Conservation (phyloP, 2,888 invertebrate species). For the Sinelater perroti region DNA sequence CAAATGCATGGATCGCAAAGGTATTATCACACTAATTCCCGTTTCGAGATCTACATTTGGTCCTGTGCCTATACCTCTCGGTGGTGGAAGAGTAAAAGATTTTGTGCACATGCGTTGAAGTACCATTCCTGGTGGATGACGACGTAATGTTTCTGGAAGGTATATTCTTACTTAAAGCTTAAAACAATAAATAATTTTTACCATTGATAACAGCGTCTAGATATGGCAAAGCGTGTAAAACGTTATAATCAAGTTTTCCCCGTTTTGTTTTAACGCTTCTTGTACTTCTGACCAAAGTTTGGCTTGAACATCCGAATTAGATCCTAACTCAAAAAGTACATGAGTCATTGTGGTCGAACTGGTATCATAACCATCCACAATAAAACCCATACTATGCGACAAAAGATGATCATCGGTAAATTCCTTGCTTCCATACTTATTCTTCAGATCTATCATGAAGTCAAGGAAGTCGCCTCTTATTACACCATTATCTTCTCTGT, state of each 20-base stretch:
- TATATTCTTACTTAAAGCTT: too few species aligned
- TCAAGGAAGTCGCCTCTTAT: conserved; percentile 60
- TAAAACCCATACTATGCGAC: conserved; percentile 59
- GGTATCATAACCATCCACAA: conserved; percentile 62
- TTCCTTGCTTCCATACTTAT: conserved; percentile 37
- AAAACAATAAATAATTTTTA: too few species aligned
- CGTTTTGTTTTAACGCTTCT: conserved; percentile 47
- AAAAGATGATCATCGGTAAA: conserved; percentile 50
- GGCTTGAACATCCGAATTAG: conserved; percentile 57
- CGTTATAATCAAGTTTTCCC: conserved; percentile 58
- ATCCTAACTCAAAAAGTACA: conserved; percentile 57
- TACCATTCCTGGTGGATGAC: conserved; percentile 47
- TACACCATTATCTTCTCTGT: conserved; percentile 56
- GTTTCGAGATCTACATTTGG: conserved; percentile 38
- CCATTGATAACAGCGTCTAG: conserved; percentile 62
- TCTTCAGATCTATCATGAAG: conserved; percentile 53
- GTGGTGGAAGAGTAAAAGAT: conserved; percentile 38
- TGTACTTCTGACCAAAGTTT: conserved; percentile 58
- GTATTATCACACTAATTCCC: conserved; percentile 40
- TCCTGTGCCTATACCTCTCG: conserved; percentile 44
- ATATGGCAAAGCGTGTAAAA: conserved; percentile 60
- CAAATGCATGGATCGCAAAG: conserved; percentile 38
- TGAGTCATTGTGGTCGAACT: conserved; percentile 59
- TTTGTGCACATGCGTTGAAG: conserved; percentile 44
- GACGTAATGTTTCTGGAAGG: conserved; percentile 50